Evolutionary conservation across 2,113 vertebrate genomes (phyloP).

Genomic region (Verasper variegatus): DNA sequence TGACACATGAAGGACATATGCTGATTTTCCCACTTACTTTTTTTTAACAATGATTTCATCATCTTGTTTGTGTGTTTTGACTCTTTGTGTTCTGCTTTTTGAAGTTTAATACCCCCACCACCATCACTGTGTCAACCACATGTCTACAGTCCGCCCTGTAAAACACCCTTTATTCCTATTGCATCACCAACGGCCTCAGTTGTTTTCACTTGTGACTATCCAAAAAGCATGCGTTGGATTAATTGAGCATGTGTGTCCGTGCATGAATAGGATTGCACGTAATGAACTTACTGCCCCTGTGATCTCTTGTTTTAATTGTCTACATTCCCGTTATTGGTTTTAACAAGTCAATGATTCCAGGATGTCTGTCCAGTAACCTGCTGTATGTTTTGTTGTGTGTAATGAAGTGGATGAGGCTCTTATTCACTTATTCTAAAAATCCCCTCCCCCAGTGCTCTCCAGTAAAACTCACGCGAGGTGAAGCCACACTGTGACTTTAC

Average conservation of each 20-base stretch:
- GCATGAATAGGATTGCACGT: constrained; percentile 67
- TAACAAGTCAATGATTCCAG: constrained; percentile 48
- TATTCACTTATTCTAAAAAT: constrained; percentile 58
- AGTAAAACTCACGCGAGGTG: constrained; percentile 57
- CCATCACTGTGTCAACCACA: too few species aligned
- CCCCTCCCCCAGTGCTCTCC: constrained; percentile 60
- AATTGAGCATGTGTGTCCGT: constrained; percentile 48
- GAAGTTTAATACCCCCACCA: constrained; percentile 3
- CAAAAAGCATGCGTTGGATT: constrained; percentile 47
- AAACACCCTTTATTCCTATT: neutral
- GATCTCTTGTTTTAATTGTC: constrained; percentile 49
- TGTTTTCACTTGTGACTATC: constrained; percentile 35
- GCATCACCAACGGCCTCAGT: constrained; percentile 5
- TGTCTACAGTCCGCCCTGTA: too few species aligned
- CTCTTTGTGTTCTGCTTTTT: neutral
- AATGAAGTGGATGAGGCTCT: constrained; percentile 53
- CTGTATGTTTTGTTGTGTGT: constrained; percentile 7
- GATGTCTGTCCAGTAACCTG: constrained; percentile 15
- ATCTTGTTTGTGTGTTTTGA: neutral
- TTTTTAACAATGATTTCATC: neutral
- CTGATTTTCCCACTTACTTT: constrained; percentile 18
- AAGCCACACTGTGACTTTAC: constrained; percentile 53
- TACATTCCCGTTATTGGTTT: constrained; percentile 34
- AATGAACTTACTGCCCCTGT: constrained; percentile 60
- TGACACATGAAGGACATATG: constrained; percentile 19